Evolutionary conservation across 2,113 vertebrate species (phyloP).

Genomic region (Brachyhypopomus gauderio): DNA sequence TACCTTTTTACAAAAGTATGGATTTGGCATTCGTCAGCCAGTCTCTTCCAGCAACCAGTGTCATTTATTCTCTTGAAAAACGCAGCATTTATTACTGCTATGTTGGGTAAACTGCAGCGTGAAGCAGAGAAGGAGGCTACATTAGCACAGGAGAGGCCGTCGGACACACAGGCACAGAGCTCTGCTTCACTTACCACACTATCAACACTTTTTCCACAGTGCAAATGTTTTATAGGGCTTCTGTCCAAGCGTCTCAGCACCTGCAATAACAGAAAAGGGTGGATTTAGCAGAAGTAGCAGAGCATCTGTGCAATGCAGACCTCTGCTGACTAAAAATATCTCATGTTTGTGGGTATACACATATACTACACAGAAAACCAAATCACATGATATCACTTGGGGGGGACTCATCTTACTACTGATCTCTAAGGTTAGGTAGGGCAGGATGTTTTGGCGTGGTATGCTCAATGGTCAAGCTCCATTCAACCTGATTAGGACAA

Average conservation of each 20-base stretch:
- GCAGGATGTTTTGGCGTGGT: too few relatives aligned
- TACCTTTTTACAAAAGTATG: background rate
- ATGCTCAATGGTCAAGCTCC: too few relatives aligned
- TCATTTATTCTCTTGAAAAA: background rate
- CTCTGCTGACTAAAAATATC: conserved; percentile 10
- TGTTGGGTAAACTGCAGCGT: background rate
- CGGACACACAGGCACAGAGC: background rate
- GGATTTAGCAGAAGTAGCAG: conserved; percentile 21
- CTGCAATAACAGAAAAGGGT: conserved; percentile 51
- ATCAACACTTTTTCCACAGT: conserved; percentile 55
- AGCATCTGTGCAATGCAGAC: conserved; percentile 22
- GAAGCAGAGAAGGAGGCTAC: background rate
- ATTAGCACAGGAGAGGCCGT: background rate
- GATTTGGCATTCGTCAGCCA: background rate
- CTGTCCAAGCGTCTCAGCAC: conserved; percentile 56
- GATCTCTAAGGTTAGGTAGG: too few relatives aligned
- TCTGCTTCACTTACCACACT: conserved; percentile 61
- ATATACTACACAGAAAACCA: too few relatives aligned
- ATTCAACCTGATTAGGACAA: too few relatives aligned
- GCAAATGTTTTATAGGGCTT: conserved; percentile 51
- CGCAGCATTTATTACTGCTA: background rate
- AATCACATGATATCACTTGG: too few relatives aligned
- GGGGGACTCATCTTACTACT: too few relatives aligned
- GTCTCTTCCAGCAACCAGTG: background rate
- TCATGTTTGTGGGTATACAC: background rate